Evolutionary conservation across 35 echinoderm and acorn worm species (phyloP), one percentile per base, ranked within the genome.

Genomic region (Eucidaris tribuloides): DNA sequence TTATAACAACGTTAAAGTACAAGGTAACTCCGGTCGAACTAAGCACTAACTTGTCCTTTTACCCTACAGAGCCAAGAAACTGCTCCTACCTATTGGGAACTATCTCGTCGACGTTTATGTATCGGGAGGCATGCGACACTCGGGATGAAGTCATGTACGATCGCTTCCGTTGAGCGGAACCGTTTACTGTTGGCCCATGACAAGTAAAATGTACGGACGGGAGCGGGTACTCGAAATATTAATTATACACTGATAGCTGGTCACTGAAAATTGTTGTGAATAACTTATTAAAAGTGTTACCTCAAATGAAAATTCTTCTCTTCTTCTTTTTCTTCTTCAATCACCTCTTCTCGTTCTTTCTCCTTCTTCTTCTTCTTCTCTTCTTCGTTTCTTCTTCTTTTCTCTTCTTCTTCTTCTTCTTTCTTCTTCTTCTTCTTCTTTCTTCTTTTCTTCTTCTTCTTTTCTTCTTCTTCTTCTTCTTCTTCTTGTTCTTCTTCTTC

Each of bases 61-160:
- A 45, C 70, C 40, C 24, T 82, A 25, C 58, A 89, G 86, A 18
- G 45, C 77, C 35, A 89, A 89, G 71, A n/a, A 89, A 89, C 43
- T 89, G 86, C 62, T 68, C 86, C 11, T 78, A 66, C 29, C n/a
- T 89, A 19, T 89, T 77, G 86, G 62, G 70, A 23, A 28, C 82
- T 5, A 82, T 89, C 44, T 82, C 61, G 30, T 14, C 27, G 9
- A 79, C 78, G 17, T 89, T 78, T 43, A 36, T 81, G 22, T 56
- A 77, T 27, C 78, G 45, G 30, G 78, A 68, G 7, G 39, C 86
- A 11, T 89, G 86, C 42, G 61, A 82, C 44, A 61, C 70, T n/a
- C n/a, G n/a, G 23, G 58, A 41, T 14, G 9, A 62, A 43, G 35
- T 27, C 5, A 58, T 49, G 34, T 89, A 82, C 58, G 44, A 30